Conservation (phyloP, 2,888 invertebrate species). For the Emmelina monodactyla region DNA sequence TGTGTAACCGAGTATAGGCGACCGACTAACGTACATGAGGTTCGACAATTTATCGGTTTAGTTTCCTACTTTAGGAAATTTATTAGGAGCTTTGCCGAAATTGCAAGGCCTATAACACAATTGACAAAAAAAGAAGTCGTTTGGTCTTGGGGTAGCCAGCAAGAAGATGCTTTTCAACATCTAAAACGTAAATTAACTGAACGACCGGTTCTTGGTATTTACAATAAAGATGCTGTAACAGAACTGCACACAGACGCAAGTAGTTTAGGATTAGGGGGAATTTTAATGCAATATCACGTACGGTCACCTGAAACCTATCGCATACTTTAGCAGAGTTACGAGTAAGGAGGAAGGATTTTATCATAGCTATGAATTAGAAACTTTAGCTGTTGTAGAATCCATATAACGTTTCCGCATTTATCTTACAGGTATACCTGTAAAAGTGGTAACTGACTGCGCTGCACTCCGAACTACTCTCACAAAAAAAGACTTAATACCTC, state of each 20-base stretch:
- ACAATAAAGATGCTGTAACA: slow-evolving; percentile 4
- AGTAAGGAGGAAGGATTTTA: no score
- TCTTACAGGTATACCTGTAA: no score
- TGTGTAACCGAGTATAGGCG: slow-evolving; percentile 6
- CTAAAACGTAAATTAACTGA: slow-evolving; percentile 5
- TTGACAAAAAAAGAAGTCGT: slow-evolving; percentile 5
- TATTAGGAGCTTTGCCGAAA: slow-evolving; percentile 7
- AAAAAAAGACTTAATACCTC: no score
- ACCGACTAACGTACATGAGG: slow-evolving; percentile 8
- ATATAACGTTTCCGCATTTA: no score
- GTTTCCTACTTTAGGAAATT: no score
- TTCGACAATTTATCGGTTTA: slow-evolving; percentile 9
- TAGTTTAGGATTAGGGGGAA: slow-evolving; percentile 16
- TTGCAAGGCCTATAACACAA: slow-evolving; percentile 8
- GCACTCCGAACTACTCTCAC: no score
- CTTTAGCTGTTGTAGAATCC: no score
- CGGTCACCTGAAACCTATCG: no score
- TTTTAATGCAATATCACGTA: slow-evolving; percentile 12
- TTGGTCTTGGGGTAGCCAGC: background rate
- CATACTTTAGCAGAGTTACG: no score
- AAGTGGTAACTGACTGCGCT: no score
- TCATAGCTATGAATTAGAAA: no score
- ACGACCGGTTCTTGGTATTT: no score
- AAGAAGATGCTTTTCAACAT: slow-evolving; percentile 6
- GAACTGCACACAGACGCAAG: slow-evolving; percentile 10